Percentiles rank a stretch among this genome's conserved stretches.
Conservation (phyloP, 2,888 invertebrate species). For the Dysmachus trigonus region DNA sequence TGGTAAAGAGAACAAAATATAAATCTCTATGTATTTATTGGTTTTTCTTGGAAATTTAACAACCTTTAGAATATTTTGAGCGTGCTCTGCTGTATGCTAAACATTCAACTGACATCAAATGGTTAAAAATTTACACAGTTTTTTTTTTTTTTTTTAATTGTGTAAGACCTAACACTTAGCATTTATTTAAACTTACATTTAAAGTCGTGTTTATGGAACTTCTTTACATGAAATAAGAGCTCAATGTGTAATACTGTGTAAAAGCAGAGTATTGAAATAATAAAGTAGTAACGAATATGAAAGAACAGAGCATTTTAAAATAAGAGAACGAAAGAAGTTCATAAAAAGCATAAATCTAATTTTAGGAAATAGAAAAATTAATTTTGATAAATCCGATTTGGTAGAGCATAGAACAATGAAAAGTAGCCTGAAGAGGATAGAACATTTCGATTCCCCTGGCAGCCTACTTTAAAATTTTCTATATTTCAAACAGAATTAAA, state of each 20-base stretch:
- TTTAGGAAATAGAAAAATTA: not conserved
- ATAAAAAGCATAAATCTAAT: not conserved
- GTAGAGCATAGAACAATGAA: not conserved
- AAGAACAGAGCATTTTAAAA: not conserved
- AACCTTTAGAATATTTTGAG: constrained; percentile 24
- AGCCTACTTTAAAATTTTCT: not conserved
- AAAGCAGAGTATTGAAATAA: not conserved
- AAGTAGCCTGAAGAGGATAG: not conserved
- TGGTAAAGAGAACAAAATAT: not conserved
- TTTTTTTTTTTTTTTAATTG: not conserved
- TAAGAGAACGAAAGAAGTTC: not conserved
- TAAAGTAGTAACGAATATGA: not conserved
- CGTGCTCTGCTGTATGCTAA: not conserved
- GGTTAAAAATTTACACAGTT: not conserved
- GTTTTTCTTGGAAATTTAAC: not conserved
- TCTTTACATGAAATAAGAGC: not conserved
- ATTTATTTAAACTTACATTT: not conserved
- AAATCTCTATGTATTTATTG: not conserved
- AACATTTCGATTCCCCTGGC: no score
- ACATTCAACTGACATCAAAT: not conserved
- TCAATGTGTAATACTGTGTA: not conserved
- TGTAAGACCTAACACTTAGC: not conserved
- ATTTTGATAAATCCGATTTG: not conserved
- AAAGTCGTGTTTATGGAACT: not conserved
- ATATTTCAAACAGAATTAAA: not conserved